Evolutionary conservation across 2,797 vertebrate species (phyloP).

Genomic region (Euphonia xanthogaster): DNA sequence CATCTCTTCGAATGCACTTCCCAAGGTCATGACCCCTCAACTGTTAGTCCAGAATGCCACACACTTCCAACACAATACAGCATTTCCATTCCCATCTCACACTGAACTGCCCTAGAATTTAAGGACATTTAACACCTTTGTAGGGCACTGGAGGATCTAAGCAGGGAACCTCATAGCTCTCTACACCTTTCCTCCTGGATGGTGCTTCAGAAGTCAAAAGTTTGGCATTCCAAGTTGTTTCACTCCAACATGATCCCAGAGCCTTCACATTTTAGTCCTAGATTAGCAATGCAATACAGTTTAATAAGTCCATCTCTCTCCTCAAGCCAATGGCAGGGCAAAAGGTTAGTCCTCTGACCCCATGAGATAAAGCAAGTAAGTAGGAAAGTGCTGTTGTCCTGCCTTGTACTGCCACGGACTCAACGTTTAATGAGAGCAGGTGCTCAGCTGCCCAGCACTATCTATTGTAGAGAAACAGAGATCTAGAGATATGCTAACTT

Average conservation of each 20-base stretch:
- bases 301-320: constrained; percentile 12
- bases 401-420: constrained; percentile 17
- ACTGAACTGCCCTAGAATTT: neutral
- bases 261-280: neutral
- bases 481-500: constrained; percentile 33
- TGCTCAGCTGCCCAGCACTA: neutral
- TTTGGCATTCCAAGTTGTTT: neutral
- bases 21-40: neutral
- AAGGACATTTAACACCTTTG: neutral
- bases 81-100: neutral
- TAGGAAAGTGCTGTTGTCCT: constrained; percentile 1
- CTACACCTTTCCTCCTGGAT: neutral
- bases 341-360: neutral
- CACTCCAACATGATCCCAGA: constrained; percentile 4
- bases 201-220: neutral
- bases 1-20: neutral
- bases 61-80: neutral
- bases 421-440: neutral
- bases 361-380: constrained; percentile 34
- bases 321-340: constrained; percentile 5
- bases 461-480: neutral
- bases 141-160: neutral
- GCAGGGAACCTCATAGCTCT: neutral
- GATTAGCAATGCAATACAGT: neutral
- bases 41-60: neutral